Evolutionary conservation across 2,797 vertebrate species (phyloP), one percentile per base, ranked within the genome.

Genomic region (Perdix hodgsoniae): DNA sequence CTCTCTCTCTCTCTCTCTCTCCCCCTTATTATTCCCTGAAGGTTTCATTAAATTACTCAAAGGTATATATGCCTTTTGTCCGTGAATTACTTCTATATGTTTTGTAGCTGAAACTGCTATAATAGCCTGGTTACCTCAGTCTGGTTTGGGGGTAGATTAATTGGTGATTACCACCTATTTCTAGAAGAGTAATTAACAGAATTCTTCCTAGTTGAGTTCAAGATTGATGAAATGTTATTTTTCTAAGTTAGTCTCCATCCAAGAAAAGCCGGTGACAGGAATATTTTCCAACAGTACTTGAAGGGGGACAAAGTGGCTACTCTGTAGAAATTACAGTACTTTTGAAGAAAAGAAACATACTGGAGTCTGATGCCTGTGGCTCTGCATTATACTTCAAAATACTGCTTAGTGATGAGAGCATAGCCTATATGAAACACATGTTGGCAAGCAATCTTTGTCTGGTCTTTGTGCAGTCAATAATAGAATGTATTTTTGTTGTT

Each of bases 31-130:
- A 44, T 33, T 3, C 11, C 11, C 10, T 22, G 6, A 80, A 11
- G 23, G 5, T 86, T 83, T 92, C 29, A 59, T n/a, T 74, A 75
- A 81, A 71, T 89, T 77, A 72, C 80, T 85, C 71, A 24, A 37
- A 72, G 5, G 33, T 70, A 7, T 70, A 7, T 67, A 26, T 29
- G 9, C 70, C 84, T 39, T 92, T 83, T 52, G 63, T 66, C 81
- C 35, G 56, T 26, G 8, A 85, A 52, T 69, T 22, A 87, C 60
- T 64, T 1, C 2, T 49, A 4, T n/a, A 56, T 49, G 17, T 76
- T 90, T 83, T 76, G 47, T 63, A 78, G 24, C 17, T 79, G 39
- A 56, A 72, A 67, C 72, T 90, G 33, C 35, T 22, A 14, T 75
- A 83, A 57, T 39, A 73, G 21, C 76, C 52, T 24, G 63, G 17